Percentiles rank a stretch among this genome's conserved stretches.
Conservation (phyloP, 2,113 vertebrate genomes). For the Thomomys bottae region DNA sequence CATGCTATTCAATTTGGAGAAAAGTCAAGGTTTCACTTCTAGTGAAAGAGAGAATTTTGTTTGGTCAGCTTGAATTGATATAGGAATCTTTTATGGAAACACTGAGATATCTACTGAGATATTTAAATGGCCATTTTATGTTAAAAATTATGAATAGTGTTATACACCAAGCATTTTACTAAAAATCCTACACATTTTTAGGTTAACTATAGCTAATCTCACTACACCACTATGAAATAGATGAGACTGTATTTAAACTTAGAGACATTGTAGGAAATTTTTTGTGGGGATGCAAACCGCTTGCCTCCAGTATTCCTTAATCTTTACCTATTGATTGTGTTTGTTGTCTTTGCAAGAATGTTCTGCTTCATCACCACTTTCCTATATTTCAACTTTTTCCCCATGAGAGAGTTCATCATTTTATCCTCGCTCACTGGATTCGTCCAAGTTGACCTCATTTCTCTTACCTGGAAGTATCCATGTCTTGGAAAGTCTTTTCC, state of each 20-base stretch:
- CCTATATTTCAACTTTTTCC: neutral
- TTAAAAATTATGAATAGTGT: neutral
- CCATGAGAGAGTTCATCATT: neutral
- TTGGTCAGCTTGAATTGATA: constrained; percentile 26
- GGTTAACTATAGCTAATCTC: neutral
- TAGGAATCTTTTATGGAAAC: neutral
- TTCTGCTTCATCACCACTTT: neutral
- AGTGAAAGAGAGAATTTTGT: neutral
- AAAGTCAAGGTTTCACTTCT: neutral
- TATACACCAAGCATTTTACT: neutral
- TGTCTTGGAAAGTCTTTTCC: neutral
- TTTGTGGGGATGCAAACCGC: neutral
- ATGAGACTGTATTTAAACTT: neutral
- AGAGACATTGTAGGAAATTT: neutral
- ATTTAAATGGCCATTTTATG: constrained; percentile 12
- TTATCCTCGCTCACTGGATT: neutral
- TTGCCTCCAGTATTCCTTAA: neutral
- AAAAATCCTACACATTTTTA: neutral
- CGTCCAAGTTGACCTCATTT: neutral
- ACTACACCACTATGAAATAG: neutral
- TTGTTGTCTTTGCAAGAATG: neutral
- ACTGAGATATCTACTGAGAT: neutral
- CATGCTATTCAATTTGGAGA: neutral
- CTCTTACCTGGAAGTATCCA: neutral
- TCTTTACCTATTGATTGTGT: neutral